Conservation (phyloP, 2,888 invertebrate species). For the Noctua pronuba region DNA sequence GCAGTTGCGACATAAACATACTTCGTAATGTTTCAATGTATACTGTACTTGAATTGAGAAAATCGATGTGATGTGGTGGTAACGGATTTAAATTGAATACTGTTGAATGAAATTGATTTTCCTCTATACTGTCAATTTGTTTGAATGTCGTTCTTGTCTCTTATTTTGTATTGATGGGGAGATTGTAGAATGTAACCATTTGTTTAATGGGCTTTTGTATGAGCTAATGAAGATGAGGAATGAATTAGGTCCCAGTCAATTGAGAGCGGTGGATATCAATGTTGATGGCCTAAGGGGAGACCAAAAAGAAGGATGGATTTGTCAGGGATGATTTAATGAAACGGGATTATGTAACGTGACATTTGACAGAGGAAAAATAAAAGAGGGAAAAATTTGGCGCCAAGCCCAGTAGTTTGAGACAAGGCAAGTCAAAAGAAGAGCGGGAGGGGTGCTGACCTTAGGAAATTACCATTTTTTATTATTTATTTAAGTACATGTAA, state of each 20-base stretch:
- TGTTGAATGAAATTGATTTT: slow-evolving; percentile 51
- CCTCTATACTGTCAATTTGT: slow-evolving; percentile 30
- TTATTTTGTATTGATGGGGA: background rate
- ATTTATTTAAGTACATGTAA: no score
- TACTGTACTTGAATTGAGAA: slow-evolving; percentile 31
- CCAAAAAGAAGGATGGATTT: background rate
- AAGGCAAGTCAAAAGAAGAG: background rate
- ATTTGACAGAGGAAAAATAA: background rate
- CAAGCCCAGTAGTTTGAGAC: background rate
- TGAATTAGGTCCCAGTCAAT: no score
- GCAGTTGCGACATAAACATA: slow-evolving; percentile 49
- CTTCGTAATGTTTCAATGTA: slow-evolving; percentile 40
- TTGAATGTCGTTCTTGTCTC: background rate
- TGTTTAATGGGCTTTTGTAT: background rate
- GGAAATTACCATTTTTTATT: background rate
- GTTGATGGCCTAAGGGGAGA: background rate
- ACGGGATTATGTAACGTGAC: no score
- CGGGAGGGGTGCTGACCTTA: background rate
- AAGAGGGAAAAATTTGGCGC: background rate
- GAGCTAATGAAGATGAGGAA: background rate
- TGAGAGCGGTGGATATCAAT: no score
- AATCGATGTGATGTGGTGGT: slow-evolving; percentile 42
- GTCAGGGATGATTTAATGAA: background rate
- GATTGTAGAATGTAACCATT: background rate
- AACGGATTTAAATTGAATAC: slow-evolving; percentile 35